Conservation (phyloP, 1,140 invertebrate genomes). For the Panagrolaimus sp. region DNA sequence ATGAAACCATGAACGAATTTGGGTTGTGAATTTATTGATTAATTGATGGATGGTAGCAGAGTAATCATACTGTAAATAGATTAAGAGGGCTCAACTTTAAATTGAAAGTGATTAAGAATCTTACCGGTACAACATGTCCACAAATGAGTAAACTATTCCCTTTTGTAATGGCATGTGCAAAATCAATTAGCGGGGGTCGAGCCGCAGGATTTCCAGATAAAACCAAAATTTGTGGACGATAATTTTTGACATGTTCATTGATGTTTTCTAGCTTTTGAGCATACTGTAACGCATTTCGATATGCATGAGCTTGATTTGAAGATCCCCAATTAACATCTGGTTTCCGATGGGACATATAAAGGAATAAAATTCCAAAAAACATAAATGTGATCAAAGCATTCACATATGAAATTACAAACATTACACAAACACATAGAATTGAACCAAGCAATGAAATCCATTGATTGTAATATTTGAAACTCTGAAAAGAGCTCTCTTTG, state of each 20-base stretch:
- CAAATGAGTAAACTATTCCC: conserved; percentile 82
- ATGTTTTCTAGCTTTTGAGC: conserved; percentile 78
- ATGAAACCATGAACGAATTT: conserved; percentile 24
- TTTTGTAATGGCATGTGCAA: conserved; percentile 81
- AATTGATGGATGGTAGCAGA: conserved; percentile 25
- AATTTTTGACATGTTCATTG: conserved; percentile 92
- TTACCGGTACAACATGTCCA: conserved; percentile 77
- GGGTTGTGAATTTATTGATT: conserved; percentile 24
- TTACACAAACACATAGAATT: conserved; percentile 78
- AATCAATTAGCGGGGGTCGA: conserved; percentile 78
- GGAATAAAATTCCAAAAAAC: conserved; percentile 77
- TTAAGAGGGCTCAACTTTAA: background rate
- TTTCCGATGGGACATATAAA: conserved; percentile 80
- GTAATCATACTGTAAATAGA: conserved; percentile 27
- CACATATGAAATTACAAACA: conserved; percentile 86
- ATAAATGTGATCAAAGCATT: conserved; percentile 81
- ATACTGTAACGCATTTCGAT: conserved; percentile 77
- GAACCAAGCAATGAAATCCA: conserved; percentile 84
- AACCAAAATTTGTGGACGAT: conserved; percentile 77
- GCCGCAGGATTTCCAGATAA: conserved; percentile 76
- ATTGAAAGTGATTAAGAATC: conserved; percentile 14
- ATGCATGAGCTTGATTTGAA: conserved; percentile 89
- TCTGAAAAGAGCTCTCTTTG: no score
- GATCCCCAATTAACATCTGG: conserved; percentile 95
- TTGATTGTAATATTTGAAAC: conserved; percentile 80